Percentiles rank a stretch among this genome's conserved stretches.
These are phyloP conservation scores for Acanthis flammea DNA, from an alignment of 2,797 vertebrate species.

Conservation along the genomic window DNA sequence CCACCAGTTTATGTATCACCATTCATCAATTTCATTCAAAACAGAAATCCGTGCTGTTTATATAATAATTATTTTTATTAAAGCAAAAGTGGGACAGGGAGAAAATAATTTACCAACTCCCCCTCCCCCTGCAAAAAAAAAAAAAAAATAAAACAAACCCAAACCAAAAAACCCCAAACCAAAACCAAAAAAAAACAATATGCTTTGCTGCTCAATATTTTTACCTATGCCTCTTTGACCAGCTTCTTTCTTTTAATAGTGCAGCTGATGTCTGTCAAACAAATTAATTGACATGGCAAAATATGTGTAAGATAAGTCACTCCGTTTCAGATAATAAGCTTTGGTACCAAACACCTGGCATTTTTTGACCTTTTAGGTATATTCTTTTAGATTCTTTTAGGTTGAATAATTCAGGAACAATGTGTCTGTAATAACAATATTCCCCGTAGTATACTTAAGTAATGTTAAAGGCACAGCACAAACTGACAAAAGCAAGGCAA, in stretches of 20 bases:
- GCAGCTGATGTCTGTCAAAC: background rate
- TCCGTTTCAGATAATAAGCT: background rate
- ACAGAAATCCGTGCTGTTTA: background rate
- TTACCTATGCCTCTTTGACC: background rate
- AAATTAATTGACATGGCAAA: background rate
- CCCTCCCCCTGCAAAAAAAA: too few species aligned
- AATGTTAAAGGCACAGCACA: slow-evolving; percentile 1
- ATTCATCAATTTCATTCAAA: background rate
- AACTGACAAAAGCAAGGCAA: slow-evolving; percentile 42
- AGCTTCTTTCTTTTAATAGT: background rate
- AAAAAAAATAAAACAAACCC: too few species aligned
- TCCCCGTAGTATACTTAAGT: background rate
- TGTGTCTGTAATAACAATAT: slow-evolving; percentile 50
- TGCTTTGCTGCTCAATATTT: background rate
- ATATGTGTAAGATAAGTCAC: background rate
- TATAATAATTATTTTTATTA: background rate
- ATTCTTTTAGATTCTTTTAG: background rate
- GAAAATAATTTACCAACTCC: background rate
- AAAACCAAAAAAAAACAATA: background rate
- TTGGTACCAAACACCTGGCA: background rate
- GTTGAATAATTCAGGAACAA: slow-evolving; percentile 8
- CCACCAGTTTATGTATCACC: background rate
- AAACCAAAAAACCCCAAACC: too few species aligned
- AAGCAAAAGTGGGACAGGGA: background rate
- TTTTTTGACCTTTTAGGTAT: slow-evolving; percentile 1